phyloP scores from a whole-genome alignment of 2,113 vertebrate species.

The Boulengeromyrus knoepffleri region DNA sequence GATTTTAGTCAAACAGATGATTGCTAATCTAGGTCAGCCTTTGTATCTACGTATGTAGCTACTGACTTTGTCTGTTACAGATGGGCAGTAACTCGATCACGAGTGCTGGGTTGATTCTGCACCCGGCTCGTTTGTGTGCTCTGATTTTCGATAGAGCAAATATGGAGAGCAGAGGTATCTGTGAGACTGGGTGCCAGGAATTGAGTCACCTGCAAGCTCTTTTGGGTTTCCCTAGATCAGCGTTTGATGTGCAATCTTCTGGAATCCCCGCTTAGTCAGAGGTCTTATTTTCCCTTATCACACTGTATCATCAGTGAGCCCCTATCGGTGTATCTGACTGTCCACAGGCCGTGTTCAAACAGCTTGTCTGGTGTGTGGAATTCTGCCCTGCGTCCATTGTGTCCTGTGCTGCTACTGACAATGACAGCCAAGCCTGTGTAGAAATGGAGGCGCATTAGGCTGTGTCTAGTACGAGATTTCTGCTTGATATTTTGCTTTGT shows the following conservation, averaged over 20 bases:
- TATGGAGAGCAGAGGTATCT: not conserved
- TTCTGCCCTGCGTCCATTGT: not conserved
- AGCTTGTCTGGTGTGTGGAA: not conserved
- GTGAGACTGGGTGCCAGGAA: not conserved
- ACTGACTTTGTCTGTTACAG: not conserved
- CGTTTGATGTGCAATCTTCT: not conserved
- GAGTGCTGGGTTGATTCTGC: not conserved
- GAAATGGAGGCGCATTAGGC: not conserved
- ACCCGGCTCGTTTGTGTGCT: not conserved
- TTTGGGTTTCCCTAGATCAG: not conserved
- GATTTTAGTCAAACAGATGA: not conserved
- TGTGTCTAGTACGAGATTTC: not conserved
- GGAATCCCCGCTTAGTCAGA: not conserved
- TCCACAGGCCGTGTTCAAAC: not conserved
- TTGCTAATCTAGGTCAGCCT: not conserved
- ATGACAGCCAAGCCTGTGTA: not conserved
- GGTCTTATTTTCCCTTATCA: not conserved
- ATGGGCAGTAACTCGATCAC: not conserved
- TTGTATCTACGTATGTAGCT: not conserved
- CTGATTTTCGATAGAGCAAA: not conserved
- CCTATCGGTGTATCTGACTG: not conserved
- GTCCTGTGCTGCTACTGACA: not conserved
- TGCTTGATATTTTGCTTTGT: not conserved
- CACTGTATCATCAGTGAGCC: not conserved
- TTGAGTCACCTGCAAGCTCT: not conserved